Conservation (phyloP, 2,113 vertebrate genomes). For the Lepidothrix coronata region DNA sequence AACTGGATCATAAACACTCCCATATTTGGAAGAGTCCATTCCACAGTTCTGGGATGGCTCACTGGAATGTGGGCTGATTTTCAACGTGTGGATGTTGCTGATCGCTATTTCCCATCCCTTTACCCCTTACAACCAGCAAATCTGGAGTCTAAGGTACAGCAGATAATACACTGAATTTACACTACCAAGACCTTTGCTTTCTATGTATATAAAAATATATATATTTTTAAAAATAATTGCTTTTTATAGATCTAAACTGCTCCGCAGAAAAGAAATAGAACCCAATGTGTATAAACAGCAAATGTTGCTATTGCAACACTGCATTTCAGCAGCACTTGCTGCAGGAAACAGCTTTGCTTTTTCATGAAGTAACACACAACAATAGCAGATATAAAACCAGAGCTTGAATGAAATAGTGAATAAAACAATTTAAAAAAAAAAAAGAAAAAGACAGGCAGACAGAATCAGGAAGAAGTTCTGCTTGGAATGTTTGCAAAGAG, state of each 20-base stretch:
- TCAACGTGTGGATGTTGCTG: background rate
- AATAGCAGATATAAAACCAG: background rate
- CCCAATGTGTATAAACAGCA: background rate
- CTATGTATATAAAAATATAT: background rate
- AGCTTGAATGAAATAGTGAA: background rate
- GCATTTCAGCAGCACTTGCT: background rate
- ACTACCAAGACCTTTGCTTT: background rate
- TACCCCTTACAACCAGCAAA: background rate
- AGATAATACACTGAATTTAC: background rate
- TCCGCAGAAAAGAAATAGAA: background rate
- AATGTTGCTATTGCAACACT: background rate
- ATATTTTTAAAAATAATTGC: background rate
- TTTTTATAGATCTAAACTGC: background rate
- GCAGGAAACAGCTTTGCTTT: background rate
- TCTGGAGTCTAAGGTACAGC: background rate
- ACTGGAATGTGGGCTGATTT: background rate
- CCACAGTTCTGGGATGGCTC: background rate
- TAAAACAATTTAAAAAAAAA: background rate
- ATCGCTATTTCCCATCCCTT: background rate
- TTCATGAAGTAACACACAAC: background rate
- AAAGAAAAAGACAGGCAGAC: background rate
- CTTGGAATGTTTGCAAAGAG: background rate
- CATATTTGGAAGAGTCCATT: background rate
- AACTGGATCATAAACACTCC: background rate
- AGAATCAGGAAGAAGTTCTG: background rate